Percentiles rank a stretch among this genome's conserved stretches.
phyloP scores from a whole-genome alignment of 1,140 invertebrate species.

The Brachionus sp. region DNA sequence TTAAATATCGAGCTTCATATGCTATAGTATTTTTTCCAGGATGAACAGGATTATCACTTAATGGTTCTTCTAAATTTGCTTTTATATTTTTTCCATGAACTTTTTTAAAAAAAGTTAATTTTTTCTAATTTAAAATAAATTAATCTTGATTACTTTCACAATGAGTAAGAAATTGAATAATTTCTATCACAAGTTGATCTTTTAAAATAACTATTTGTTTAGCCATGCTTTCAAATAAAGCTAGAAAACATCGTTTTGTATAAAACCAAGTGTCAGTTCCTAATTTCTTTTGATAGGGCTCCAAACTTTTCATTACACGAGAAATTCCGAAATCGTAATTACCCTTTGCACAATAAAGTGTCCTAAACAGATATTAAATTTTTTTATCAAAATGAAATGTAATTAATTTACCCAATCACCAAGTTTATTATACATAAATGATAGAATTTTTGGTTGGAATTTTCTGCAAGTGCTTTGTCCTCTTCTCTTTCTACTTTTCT shows the following conservation, averaged over 20 bases:
- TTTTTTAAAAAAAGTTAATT: constrained; percentile 56
- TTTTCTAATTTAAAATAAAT: not conserved
- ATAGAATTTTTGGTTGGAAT: constrained; percentile 88
- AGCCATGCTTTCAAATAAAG: constrained; percentile 82
- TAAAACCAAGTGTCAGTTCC: constrained; percentile 97
- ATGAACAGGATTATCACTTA: constrained; percentile 69
- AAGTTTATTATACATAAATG: constrained; percentile 98
- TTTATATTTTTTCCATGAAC: constrained; percentile 78
- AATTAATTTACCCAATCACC: constrained; percentile 74
- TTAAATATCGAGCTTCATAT: constrained; percentile 80
- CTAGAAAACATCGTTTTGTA: constrained; percentile 86
- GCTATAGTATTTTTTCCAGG: constrained; percentile 86
- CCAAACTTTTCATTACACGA: constrained; percentile 88
- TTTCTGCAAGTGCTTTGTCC: constrained; percentile 79
- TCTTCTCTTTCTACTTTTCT: constrained; percentile 97
- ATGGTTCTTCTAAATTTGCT: constrained; percentile 74
- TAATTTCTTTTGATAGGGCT: constrained; percentile 89
- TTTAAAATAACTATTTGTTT: constrained; percentile 24
- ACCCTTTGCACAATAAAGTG: constrained; percentile 94
- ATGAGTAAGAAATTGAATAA: constrained; percentile 27
- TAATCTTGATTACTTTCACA: constrained; percentile 17
- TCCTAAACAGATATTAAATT: constrained; percentile 60
- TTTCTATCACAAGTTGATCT: not conserved
- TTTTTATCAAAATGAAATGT: not conserved
- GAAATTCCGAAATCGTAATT: constrained; percentile 99